Evolutionary conservation across 2,888 invertebrate genomes (phyloP), one percentile per base, ranked within the genome.

Genomic region (Toxonevra muliebris): DNA sequence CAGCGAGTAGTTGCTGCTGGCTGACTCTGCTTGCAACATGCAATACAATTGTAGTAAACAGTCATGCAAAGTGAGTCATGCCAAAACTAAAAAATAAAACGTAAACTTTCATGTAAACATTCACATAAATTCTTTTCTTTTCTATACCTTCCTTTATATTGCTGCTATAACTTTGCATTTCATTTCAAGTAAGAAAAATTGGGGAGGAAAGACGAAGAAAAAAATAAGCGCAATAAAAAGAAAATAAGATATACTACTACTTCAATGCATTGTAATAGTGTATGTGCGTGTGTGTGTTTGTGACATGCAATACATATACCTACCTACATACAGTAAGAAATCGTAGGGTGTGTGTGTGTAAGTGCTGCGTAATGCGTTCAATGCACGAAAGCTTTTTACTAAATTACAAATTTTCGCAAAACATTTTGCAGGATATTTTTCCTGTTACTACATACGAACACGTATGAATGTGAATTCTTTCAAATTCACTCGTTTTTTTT

Each of bases 341-440:
- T 20, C 55, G 30, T 15, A 57, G 15, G 40, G 40, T 15, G n/a
- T 41, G 13, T 19, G 40, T 11, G 40, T 9, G 20, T 9, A 17
- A 60, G 40, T 15, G 11, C 13, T 19, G 19, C 45, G 17, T 54
- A 54, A 54, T 54, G 62, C 42, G 45, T 54, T 53, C 62, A 20
- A 53, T 62, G 54, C 62, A 62, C 54, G 54, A 41, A 62, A 62
- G 62, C 62, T 62, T 62, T 62, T 54, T 62, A 54, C 54, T 41
- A 45, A 62, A 62, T 62, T 62, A 43, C 43, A 61, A 30, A 30
- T 13, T 52, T 3, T 52, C 19, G 8, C n/a, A 17, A 1, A 17
- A 1, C 1, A 13, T 52, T 52, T 17, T 52, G 52, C 7, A 52
- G 12, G 15, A 11, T 52, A 52, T 52, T 52, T 30, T n/a, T 30